Evolutionary conservation across 2,888 invertebrate species (phyloP), one percentile per base, ranked within the genome.

Genomic region (Arctia plantaginis): DNA sequence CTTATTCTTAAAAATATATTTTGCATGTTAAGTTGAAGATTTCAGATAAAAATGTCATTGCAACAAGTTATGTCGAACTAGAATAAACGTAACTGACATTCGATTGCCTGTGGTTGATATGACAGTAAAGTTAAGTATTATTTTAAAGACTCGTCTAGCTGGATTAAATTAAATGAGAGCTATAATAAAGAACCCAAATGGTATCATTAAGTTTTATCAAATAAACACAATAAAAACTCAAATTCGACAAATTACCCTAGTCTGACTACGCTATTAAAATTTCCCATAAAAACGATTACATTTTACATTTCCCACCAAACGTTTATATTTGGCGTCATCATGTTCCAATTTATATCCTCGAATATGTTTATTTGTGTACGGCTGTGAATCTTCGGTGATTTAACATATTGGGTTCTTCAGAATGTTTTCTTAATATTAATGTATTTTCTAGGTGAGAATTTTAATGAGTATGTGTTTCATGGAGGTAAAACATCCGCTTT

Each of bases 341-440:
- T 62, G 64, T 66, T 69, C 35, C 69, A 30, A 82, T 83, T 79
- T 82, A 84, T 79, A 70, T 23, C 66, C 62, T 41, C 71, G 73
- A 69, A 41, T 77, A 77, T 76, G 74, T 77, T 79, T 75, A 74
- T 81, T 79, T 80, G 81, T 77, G 73, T 67, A 81, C 78, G 75
- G 78, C 78, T 71, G 77, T 74, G 78, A 62, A 77, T 81, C 79
- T 76, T 67, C 66, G 64, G 74, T 81, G 81, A 85, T 85, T 81
- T 85, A 85, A 78, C 72, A 81, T 78, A 64, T 74, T 30, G 30
- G 47, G 39, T 69, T 33, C 73, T 72, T 67, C 78, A 73, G 80
- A 77, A 73, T 75, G 81, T 68, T 69, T 44, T 27, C 35, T 27
- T 20, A 70, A 41, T 30, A 65, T 66, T 69, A n/a, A 66, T 74